Evolutionary conservation across 2,797 vertebrate genomes (phyloP), one percentile per base, ranked within the genome.

Genomic region (Catostomus latipinnis): DNA sequence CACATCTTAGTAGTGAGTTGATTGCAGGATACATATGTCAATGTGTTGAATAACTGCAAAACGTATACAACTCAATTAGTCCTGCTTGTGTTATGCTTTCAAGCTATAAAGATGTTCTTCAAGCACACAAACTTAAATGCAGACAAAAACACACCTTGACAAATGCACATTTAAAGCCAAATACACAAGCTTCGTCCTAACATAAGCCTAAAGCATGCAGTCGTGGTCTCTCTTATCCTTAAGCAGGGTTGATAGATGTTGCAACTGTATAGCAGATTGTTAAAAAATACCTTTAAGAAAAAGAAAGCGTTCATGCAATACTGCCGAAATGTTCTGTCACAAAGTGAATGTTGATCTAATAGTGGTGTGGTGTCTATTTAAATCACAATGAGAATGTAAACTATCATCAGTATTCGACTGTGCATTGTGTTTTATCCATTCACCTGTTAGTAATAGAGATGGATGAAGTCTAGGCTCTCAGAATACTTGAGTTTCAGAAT

Each of bases 361-460:
- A 34, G 34, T 34, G 34, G 34, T 34, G 34, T 34, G 34, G 34
- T 34, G 34, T 34, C 34, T 34, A 34, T 3, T 34, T 76, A 68
- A 79, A 74, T 78, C 54, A 85, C 34, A 34, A 34, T 58, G 50
- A 79, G 78, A 85, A 81, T 81, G 79, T 79, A 74, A 56, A 52
- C 66, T 76, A 34, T 18, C 71, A 78, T 67, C 66, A 13, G 46
- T 74, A 58, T 76, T 62, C 71, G 46, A 61, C 72, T 78, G 57
- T 81, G 43, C 62, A 34, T 34, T 34, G 46, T 60, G 76, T 81
- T 65, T 76, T 60, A 63, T 79, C 45, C 43, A n/a, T 49, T 50
- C 5, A 1, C 54, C 18, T 11, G 22, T 78, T 56, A 56, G 58
- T 69, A 69, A 70, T 70, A 45, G 7, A 56, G 68, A 62, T 5